A percentile compares a stretch with the other conserved stretches of the same genome.
Evolutionary conservation across 2,888 invertebrate species (phyloP).

Genomic region (Drosophila lutescens): DNA sequence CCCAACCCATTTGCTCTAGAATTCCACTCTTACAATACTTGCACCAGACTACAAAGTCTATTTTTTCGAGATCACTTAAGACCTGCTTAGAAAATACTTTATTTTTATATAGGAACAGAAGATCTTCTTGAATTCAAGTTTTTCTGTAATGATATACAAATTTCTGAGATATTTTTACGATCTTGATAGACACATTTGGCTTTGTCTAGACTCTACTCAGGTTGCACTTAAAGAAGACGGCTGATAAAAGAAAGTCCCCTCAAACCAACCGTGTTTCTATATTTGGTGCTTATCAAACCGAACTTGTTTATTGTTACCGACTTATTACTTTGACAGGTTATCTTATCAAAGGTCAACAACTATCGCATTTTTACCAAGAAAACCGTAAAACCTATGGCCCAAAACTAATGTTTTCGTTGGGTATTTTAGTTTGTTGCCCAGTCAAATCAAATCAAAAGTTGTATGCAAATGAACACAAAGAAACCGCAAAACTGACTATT

Average conservation of each 20-base stretch:
- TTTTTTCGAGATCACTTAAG: no score
- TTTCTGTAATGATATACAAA: background rate
- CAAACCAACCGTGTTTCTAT: background rate
- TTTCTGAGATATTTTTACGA: no score
- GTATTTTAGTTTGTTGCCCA: background rate
- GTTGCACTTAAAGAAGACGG: background rate
- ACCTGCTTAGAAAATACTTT: no score
- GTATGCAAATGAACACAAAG: conserved; percentile 7
- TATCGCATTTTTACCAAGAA: no score
- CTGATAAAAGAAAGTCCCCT: conserved; percentile 2
- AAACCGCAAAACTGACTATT: conserved; percentile 16
- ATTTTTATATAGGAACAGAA: background rate
- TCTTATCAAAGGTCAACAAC: conserved; percentile 9
- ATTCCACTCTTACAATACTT: background rate
- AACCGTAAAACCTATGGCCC: background rate
- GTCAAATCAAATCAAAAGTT: background rate
- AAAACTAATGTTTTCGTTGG: background rate
- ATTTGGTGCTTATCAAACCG: background rate
- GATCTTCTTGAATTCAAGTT: background rate
- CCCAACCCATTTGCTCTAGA: no score
- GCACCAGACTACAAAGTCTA: background rate
- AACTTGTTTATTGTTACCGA: background rate
- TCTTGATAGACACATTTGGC: background rate
- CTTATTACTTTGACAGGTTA: background rate
- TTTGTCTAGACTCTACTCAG: no score